A percentile compares a stretch with the other conserved stretches of the same genome.
These are phyloP conservation scores for Nemotelus pantherinus DNA, from an alignment of 2,888 invertebrate species.

Conservation along the genomic window DNA sequence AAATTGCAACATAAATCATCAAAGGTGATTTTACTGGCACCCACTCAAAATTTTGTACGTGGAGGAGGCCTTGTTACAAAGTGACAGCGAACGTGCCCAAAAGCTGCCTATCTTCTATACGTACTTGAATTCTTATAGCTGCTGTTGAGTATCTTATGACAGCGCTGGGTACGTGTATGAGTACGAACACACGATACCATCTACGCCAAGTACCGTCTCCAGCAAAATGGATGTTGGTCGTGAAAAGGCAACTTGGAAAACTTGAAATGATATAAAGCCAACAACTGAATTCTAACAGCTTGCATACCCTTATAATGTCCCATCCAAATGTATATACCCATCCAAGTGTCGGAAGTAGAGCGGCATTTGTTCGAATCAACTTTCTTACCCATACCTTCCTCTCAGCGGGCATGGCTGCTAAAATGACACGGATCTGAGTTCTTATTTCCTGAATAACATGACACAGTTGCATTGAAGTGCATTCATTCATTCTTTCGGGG, in stretches of 20 bases:
- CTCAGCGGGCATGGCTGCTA: background rate
- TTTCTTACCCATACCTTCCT: background rate
- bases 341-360: slow-evolving; percentile 14
- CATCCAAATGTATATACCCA: background rate
- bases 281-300: slow-evolving; percentile 33
- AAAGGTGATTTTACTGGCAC: slow-evolving; percentile 47
- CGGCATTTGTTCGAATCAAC: slow-evolving; percentile 17
- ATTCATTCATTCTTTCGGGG: slow-evolving; percentile 10
- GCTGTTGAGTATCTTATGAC: slow-evolving; percentile 29
- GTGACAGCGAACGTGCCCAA: slow-evolving; percentile 47
- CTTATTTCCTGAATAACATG: slow-evolving; percentile 37
- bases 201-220: slow-evolving; percentile 27
- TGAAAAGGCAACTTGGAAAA: slow-evolving; percentile 26
- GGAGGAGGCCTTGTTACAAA: slow-evolving; percentile 34
- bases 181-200: slow-evolving; percentile 23
- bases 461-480: slow-evolving; percentile 26
- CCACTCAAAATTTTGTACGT: slow-evolving; percentile 42
- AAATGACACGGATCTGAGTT: slow-evolving; percentile 39
- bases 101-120: slow-evolving; percentile 40
- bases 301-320: slow-evolving; percentile 30
- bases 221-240: slow-evolving; percentile 39
- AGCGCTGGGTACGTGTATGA: slow-evolving; percentile 32
- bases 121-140: slow-evolving; percentile 30
- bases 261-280: slow-evolving; percentile 34
- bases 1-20: slow-evolving; percentile 44